Evolutionary conservation across 2,888 invertebrate species (phyloP).

Genomic region (Epinotia demarniana): DNA sequence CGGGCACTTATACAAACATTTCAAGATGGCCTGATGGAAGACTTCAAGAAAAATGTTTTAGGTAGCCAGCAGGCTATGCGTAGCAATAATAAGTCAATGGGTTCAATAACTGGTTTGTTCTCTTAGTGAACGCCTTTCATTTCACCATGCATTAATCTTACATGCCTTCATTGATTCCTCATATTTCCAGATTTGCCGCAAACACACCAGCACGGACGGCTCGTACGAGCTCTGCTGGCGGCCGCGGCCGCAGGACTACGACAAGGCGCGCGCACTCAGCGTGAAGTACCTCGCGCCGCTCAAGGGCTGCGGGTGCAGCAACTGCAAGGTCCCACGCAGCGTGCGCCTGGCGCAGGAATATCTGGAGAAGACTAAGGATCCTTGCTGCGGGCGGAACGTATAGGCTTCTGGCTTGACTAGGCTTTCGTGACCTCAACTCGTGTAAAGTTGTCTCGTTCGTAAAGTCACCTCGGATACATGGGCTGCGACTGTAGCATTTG

Average conservation of each 20-base stretch:
- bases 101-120: no score
- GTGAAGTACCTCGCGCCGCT: slow-evolving; percentile 66
- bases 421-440: neutral
- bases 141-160: no score
- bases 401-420: neutral
- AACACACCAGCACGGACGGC: slow-evolving; percentile 72
- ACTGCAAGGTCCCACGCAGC: slow-evolving; percentile 63
- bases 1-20: no score
- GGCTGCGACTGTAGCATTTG: neutral
- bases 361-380: slow-evolving; percentile 51
- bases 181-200: slow-evolving; percentile 70
- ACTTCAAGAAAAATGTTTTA: no score
- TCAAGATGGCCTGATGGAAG: no score
- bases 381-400: slow-evolving; percentile 29
- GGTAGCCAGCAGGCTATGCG: no score
- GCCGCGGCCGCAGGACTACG: slow-evolving; percentile 67
- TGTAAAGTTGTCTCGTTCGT: no score
- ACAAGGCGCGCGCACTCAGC: slow-evolving; percentile 67
- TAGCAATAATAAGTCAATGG: no score
- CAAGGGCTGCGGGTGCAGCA: slow-evolving; percentile 56
- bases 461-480: neutral
- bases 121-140: no score
- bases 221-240: slow-evolving; percentile 70
- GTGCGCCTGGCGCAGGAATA: slow-evolving; percentile 64
- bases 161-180: neutral